Conservation (phyloP, 2,113 vertebrate species). For the Erpornis zantholeuca region DNA sequence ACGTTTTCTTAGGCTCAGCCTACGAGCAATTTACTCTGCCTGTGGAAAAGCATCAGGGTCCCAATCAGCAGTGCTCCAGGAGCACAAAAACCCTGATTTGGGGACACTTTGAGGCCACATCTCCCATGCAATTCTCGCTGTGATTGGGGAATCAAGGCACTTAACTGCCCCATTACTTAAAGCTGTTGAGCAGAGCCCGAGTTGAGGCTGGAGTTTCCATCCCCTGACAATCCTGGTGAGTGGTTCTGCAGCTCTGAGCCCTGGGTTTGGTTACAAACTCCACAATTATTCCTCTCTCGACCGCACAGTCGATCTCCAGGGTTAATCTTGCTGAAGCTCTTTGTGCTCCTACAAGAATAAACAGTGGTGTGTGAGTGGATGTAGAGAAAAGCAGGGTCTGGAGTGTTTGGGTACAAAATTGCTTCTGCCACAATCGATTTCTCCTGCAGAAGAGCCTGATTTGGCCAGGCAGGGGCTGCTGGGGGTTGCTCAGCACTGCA, state of each 20-base stretch:
- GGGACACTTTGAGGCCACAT: neutral
- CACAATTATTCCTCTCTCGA: neutral
- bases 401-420: neutral
- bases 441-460: neutral
- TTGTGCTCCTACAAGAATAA: neutral
- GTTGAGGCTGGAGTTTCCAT: neutral
- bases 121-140: neutral
- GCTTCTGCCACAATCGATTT: neutral
- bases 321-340: neutral
- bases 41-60: neutral
- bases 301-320: fast-evolving
- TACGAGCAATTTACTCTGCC: neutral
- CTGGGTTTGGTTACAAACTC: neutral
- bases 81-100: neutral
- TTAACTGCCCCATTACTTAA: neutral
- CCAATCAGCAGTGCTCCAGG: neutral
- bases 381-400: neutral
- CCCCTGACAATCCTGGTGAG: neutral
- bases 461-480: neutral
- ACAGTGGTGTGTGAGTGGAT: neutral
- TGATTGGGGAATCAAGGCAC: neutral
- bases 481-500: neutral
- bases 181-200: neutral
- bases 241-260: neutral
- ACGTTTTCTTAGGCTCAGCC: fast-evolving